phyloP scores from a whole-genome alignment of 2,113 vertebrate genomes.

The Rutilus rutilus region DNA sequence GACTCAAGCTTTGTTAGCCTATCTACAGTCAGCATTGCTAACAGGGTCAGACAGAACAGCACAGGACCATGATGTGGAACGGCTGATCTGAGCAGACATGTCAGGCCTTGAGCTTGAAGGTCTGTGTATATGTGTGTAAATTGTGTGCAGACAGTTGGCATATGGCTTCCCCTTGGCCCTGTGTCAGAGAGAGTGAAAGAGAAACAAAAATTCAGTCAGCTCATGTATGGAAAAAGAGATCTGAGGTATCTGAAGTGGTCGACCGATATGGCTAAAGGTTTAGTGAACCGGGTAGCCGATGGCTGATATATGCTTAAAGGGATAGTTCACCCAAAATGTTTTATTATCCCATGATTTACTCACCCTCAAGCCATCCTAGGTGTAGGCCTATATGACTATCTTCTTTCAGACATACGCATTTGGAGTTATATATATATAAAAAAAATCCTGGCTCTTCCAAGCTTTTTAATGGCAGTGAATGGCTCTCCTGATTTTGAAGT shows the following conservation, averaged over 20 bases:
- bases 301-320: too few species aligned
- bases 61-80: constrained; percentile 53
- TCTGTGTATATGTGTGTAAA: constrained; percentile 48
- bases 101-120: constrained; percentile 49
- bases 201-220: neutral
- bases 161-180: constrained; percentile 55
- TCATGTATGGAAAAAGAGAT: neutral
- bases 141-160: constrained; percentile 67
- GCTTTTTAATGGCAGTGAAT: too few species aligned
- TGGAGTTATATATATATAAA: too few species aligned
- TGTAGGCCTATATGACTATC: too few species aligned
- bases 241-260: neutral
- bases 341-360: too few species aligned
- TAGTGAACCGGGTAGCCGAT: too few species aligned
- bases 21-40: constrained; percentile 14
- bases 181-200: constrained; percentile 45
- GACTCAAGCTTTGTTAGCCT: neutral
- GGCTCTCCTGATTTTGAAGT: too few species aligned
- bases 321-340: too few species aligned
- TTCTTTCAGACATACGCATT: too few species aligned
- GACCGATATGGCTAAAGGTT: neutral
- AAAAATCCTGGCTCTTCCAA: too few species aligned
- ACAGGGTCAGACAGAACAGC: constrained; percentile 25
- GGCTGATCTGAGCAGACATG: constrained; percentile 64
- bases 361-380: too few species aligned